Evolutionary conservation across 2,797 vertebrate species (phyloP), one percentile per base, ranked within the genome.

Genomic region (Lepus townsendii): DNA sequence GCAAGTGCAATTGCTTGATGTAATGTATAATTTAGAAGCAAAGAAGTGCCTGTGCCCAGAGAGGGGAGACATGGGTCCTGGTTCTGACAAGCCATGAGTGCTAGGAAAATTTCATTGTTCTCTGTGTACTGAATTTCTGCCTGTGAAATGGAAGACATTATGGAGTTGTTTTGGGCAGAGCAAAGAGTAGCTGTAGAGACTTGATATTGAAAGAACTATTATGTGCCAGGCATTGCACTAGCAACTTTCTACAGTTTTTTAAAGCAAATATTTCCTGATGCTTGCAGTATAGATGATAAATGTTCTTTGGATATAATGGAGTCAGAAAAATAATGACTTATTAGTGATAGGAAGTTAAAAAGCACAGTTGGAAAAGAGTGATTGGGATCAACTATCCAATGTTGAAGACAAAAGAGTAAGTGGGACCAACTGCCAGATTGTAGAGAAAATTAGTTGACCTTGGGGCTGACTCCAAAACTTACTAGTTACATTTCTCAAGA

Each of bases 1-100:
- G 47, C 10, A 83, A 88, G 69, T 79, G 38, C 83, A 83, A 96
- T 78, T 26, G 71, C 35, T 42, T 11, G 7, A n/a, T 91, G 17
- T 54, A 20, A 91, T 73, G 42, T 63, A 22, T 72, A 57, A 2
- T 52, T 83, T 82, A 50, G 50, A 83, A 52, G 24, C 38, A 83
- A 47, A 78, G 30, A 77, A 11, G 6, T 52, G 60, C 24, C 60
- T 78, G 20, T 52, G 26, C 22, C n/a, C 19, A 2, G 1, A 38
- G 2, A 60, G 13, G 17, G 5, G 30, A 57, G 52, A 62, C 16
- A 27, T 63, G 62, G 35, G 27, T 27, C 24, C 35, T 32, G 12
- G 10, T 52, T 75, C 54, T 72, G 66, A 54, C 14, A 7, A 42
- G 62, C 68, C 30, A 5, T 12, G 7, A 50, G 0, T 54, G 13